Conservation (phyloP, 2,888 invertebrate genomes). For the Sthenelais limicola region DNA sequence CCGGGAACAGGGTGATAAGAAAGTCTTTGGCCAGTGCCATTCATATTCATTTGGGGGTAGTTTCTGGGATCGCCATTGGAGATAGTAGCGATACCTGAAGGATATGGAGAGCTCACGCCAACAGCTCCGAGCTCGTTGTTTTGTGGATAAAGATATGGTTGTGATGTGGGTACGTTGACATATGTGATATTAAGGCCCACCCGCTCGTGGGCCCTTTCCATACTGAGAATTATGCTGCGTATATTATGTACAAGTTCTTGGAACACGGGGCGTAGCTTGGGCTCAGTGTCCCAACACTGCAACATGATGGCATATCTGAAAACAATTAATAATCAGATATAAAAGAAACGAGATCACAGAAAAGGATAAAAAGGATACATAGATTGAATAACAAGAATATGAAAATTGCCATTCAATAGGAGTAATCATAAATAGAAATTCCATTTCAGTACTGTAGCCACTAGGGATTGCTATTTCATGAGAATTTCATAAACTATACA, state of each 20-base stretch:
- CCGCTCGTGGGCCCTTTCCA: slow-evolving; percentile 41
- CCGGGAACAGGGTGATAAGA: too few species aligned
- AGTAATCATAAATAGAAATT: too few species aligned
- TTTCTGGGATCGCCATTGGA: slow-evolving; percentile 18
- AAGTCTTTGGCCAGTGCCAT: neutral
- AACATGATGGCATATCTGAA: slow-evolving; percentile 50
- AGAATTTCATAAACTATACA: too few species aligned
- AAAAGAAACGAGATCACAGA: too few species aligned
- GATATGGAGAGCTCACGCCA: neutral
- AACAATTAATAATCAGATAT: neutral
- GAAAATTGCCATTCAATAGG: too few species aligned
- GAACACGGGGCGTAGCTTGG: slow-evolving; percentile 48
- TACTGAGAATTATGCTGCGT: slow-evolving; percentile 45
- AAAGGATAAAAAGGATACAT: too few species aligned
- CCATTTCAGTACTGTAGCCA: too few species aligned
- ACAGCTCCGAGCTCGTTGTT: slow-evolving; percentile 21
- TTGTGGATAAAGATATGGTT: slow-evolving; percentile 45
- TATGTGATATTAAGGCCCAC: slow-evolving; percentile 45
- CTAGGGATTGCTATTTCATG: too few species aligned
- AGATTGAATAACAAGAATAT: too few species aligned
- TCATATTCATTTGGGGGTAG: slow-evolving; percentile 14
- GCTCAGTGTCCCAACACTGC: slow-evolving; percentile 50
- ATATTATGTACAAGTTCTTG: slow-evolving; percentile 46
- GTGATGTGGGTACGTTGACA: slow-evolving; percentile 44
- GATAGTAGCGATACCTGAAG: neutral